Base-by-base conservation (phyloP, 1,140 invertebrate species). In the Vollenhovia emeryi region DNA sequence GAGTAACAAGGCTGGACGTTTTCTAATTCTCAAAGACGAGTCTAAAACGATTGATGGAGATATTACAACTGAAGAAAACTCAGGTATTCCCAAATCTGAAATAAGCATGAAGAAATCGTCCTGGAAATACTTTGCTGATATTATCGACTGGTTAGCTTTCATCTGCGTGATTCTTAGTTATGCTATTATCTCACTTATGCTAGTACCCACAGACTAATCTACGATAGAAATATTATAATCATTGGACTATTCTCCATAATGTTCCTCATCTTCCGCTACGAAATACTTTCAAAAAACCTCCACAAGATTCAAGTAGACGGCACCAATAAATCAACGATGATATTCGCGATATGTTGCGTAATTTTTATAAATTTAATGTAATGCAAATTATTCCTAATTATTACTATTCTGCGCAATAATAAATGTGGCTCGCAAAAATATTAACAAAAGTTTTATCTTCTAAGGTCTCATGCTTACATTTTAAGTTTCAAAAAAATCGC, bases 131-230 rank as follows among this genome's bases (percentile, higher is more conserved):
- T 87, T 93, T 13, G 91, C 93, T 0, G 85, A 89, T 18, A 90
- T 94, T 27, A 45, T 94, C 21, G 92, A 94, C 21, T 91, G 92
- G 91, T 30, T 94, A 0, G 89, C 89, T 0, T 92, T 94, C 24
- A 76, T 93, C 11, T 48, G 33, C 0, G 71, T 90, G 1, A 8
- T 80, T 18, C 11, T 94, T 2, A 89, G 82, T 5, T 94, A 94
- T 62, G 18, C 88, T 27, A 83, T 93, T 24, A 87, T 93, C 24
- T 18, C 94, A 7, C 69, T 86, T n/a, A 71, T 90, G 36, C 84
- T 92, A 4, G 43, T 93, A 8, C 92, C 92, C 27, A 45, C 6
- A 0, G 6, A 3, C 62, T 76, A 76, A 76, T 43, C 2, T 60
- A 3, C 21, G 15, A 62, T 30, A 7, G 43, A 5, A 62, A 43